Evolutionary conservation across 2,113 vertebrate species (phyloP).

Genomic region (Mixornis gularis): DNA sequence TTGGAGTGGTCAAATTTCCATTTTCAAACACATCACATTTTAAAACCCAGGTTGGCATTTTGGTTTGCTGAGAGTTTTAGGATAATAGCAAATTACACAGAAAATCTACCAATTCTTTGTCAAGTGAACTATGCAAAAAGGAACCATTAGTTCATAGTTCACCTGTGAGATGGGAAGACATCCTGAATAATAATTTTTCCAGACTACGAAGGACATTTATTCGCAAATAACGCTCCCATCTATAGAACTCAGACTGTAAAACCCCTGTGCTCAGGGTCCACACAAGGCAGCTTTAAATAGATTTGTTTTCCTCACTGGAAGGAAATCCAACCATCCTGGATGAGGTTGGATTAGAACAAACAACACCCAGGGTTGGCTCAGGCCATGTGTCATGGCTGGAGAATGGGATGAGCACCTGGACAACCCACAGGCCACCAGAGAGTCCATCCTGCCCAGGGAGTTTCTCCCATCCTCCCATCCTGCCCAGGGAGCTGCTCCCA

Average conservation of each 20-base stretch:
- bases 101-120: slow-evolving; percentile 75
- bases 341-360: neutral
- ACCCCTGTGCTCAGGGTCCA: neutral
- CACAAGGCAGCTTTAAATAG: neutral
- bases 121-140: slow-evolving; percentile 68
- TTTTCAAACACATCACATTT: slow-evolving; percentile 76
- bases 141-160: slow-evolving; percentile 71
- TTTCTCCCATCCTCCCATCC: too few species aligned
- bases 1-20: slow-evolving; percentile 77
- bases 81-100: slow-evolving; percentile 79
- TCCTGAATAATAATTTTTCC: slow-evolving; percentile 56
- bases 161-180: slow-evolving; percentile 55
- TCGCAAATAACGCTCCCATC: slow-evolving; percentile 59
- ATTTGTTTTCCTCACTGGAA: neutral
- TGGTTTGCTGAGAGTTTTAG: slow-evolving; percentile 76
- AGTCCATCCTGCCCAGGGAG: too few species aligned
- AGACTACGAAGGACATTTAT: slow-evolving; percentile 50
- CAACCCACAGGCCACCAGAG: fast-evolving
- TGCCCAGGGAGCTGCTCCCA: too few species aligned
- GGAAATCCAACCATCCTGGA: neutral
- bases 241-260: neutral
- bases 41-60: slow-evolving; percentile 74
- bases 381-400: fast-evolving
- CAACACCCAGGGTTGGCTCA: neutral
- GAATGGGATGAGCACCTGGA: neutral